These are phyloP conservation scores for Siniperca scherzeri DNA, from an alignment of 2,797 vertebrate species.

Conservation along the genomic window DNA sequence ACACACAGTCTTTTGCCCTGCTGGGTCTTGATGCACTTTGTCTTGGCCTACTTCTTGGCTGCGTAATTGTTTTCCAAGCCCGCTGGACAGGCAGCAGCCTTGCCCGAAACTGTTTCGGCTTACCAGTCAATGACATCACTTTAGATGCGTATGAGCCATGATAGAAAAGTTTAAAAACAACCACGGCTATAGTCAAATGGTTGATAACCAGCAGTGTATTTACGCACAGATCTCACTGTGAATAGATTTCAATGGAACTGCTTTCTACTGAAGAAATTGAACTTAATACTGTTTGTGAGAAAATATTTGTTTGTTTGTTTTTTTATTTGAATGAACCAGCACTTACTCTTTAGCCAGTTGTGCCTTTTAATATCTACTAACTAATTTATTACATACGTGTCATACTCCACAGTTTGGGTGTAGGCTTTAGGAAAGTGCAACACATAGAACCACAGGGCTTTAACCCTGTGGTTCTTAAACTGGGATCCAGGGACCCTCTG, in stretches of 20 bases:
- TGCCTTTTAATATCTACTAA: slow-evolving; percentile 27
- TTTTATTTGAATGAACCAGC: not conserved
- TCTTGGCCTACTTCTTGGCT: slow-evolving; percentile 62
- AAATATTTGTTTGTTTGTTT: not conserved
- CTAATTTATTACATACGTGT: slow-evolving; percentile 12
- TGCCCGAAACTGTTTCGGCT: slow-evolving; percentile 17
- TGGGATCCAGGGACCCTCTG: slow-evolving; percentile 20
- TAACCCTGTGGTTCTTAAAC: slow-evolving; percentile 16
- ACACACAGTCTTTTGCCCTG: slow-evolving; percentile 23
- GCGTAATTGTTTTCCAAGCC: slow-evolving; percentile 55
- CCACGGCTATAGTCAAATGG: not conserved
- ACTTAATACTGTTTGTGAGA: not conserved
- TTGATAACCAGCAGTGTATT: not conserved
- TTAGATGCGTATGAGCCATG: slow-evolving; percentile 14
- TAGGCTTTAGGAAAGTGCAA: slow-evolving; percentile 26
- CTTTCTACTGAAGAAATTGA: not conserved
- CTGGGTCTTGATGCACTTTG: slow-evolving; percentile 50
- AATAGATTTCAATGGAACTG: not conserved
- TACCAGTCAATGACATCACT: slow-evolving; percentile 34
- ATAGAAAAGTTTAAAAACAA: slow-evolving; percentile 15
- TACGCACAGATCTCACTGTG: not conserved
- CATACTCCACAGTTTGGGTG: slow-evolving; percentile 1
- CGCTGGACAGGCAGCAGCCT: slow-evolving; percentile 31
- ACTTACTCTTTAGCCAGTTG: not conserved
- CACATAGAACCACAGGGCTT: not conserved